Conservation (phyloP, 2,113 vertebrate genomes). For the Oenanthe oenanthe region DNA sequence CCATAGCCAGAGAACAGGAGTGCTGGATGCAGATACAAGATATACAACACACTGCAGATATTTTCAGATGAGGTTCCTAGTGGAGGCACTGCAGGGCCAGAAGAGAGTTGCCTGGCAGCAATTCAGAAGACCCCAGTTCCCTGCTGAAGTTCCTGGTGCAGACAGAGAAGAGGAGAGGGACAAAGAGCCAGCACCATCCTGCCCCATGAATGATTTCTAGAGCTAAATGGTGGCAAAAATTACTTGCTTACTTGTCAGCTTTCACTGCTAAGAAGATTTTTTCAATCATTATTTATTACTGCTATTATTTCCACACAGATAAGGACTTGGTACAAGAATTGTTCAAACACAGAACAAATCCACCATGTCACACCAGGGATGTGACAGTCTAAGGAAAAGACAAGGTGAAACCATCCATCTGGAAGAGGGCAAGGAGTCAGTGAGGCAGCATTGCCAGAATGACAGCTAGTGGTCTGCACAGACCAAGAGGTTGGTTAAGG, state of each 20-base stretch:
- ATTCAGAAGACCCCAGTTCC: background rate
- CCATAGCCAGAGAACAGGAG: accelerated
- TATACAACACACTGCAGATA: background rate
- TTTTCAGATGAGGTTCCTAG: background rate
- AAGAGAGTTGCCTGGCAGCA: background rate
- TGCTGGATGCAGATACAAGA: background rate
- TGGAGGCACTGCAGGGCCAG: background rate
- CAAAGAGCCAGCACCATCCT: background rate
- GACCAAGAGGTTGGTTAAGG: background rate
- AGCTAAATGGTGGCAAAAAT: background rate
- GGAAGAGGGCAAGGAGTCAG: background rate
- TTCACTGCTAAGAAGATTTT: background rate
- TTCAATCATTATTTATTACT: background rate
- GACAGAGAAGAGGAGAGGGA: background rate
- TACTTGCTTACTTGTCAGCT: background rate
- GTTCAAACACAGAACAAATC: background rate
- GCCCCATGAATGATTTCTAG: background rate
- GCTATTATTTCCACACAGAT: background rate
- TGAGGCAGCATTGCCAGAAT: accelerated
- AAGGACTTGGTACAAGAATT: background rate
- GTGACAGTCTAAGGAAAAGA: background rate
- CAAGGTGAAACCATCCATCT: background rate
- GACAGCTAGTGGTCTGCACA: background rate
- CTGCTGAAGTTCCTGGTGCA: accelerated
- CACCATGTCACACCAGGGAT: background rate